These are phyloP conservation scores for Sympetrum striolatum DNA, from an alignment of 2,888 invertebrate genomes.

Conservation along the genomic window DNA sequence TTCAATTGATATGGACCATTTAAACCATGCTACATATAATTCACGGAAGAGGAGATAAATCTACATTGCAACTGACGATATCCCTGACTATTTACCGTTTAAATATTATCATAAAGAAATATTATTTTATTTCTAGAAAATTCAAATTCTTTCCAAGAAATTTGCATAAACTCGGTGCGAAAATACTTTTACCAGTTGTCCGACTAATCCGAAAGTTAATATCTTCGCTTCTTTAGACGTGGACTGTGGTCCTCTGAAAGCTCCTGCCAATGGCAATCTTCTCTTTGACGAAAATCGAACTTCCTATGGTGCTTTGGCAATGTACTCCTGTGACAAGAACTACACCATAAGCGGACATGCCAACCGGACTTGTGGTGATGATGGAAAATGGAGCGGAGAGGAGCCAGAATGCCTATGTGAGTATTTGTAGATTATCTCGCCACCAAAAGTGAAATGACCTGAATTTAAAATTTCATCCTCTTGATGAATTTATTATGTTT, in stretches of 20 bases:
- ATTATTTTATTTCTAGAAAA: too few relatives aligned
- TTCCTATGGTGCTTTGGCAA: constrained; percentile 77
- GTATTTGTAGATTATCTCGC: constrained; percentile 50
- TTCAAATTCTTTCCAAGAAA: too few relatives aligned
- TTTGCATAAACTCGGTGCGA: too few relatives aligned
- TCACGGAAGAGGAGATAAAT: too few relatives aligned
- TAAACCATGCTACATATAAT: too few relatives aligned
- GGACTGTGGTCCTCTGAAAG: constrained; percentile 72
- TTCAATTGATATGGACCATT: too few relatives aligned
- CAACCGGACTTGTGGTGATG: constrained; percentile 74
- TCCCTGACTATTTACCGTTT: too few relatives aligned
- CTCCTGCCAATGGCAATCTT: constrained; percentile 74
- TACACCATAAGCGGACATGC: constrained; percentile 81
- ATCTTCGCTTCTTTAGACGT: constrained; percentile 68
- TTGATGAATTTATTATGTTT: neutral
- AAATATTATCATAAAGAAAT: too few relatives aligned
- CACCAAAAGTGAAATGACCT: constrained; percentile 16
- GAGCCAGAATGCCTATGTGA: constrained; percentile 79
- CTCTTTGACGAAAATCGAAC: constrained; percentile 73
- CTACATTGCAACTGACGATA: too few relatives aligned
- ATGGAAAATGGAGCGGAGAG: constrained; percentile 78
- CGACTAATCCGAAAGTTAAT: neutral
- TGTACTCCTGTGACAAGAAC: constrained; percentile 82
- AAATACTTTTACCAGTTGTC: neutral
- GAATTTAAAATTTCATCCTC: neutral